Evolutionary conservation across 2,888 invertebrate genomes (phyloP).

Genomic region (Melinaea menophilus): DNA sequence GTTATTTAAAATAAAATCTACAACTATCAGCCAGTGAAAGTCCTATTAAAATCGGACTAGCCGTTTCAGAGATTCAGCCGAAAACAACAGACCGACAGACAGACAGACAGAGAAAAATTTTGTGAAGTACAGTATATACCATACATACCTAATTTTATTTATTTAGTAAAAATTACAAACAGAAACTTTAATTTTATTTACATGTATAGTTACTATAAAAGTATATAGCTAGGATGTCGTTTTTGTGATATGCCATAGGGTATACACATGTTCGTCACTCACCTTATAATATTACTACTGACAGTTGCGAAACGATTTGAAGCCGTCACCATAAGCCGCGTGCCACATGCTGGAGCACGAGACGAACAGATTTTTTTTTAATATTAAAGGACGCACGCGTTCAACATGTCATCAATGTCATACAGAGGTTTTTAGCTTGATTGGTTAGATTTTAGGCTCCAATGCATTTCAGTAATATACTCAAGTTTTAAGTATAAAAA

Average conservation of each 20-base stretch:
- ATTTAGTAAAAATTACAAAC: too few species aligned
- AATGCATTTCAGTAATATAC: too few species aligned
- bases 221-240: not conserved
- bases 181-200: not conserved
- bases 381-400: constrained; percentile 37
- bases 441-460: too few species aligned
- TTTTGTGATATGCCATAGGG: not conserved
- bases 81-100: too few species aligned
- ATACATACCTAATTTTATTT: too few species aligned
- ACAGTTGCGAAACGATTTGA: constrained; percentile 38
- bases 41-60: too few species aligned
- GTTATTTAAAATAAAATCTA: too few species aligned
- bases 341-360: constrained; percentile 44
- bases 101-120: too few species aligned
- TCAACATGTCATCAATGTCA: constrained; percentile 48
- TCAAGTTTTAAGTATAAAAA: too few species aligned
- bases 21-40: too few species aligned
- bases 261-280: constrained; percentile 16
- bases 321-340: constrained; percentile 31
- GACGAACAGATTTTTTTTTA: constrained; percentile 31
- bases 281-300: constrained; percentile 24
- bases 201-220: not conserved
- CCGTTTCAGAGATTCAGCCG: too few species aligned
- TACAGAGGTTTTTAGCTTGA: constrained; percentile 24
- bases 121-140: too few species aligned